Base-by-base conservation (phyloP, 1,140 invertebrate genomes). In the Copidosoma floridanum region DNA sequence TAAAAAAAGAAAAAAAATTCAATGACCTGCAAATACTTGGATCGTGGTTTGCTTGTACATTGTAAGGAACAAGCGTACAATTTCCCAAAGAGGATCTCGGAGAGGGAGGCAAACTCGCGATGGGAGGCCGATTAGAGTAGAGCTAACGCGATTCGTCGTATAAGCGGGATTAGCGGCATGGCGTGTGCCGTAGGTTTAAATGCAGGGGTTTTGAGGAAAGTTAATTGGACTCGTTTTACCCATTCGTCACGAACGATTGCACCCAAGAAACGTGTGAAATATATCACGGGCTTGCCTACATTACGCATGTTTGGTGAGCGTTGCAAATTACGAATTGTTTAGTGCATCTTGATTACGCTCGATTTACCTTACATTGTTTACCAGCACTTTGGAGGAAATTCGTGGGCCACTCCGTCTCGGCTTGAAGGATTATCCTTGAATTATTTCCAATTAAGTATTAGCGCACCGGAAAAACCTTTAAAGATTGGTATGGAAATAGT, bases 201-300 rank as follows among this genome's bases (percentile, higher is more conserved):
- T n/a, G n/a, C n/a, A n/a, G n/a, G n/a, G n/a, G n/a, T n/a, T n/a
- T n/a, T n/a, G n/a, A n/a, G 43, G 38, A 53, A 61, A 61, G 58
- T 61, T 61, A 54, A 61, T 61, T 61, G 55, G 59, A 20, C 59
- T 41, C 51, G 43, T 54, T 55, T 38, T 40, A 37, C 29, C 52
- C 52, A 50, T 37, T 61, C 59, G 52, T 61, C 52, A 35, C 59
- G 59, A 50, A 35, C 52, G 52, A 61, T 61, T 61, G 37, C 59
- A 16, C 24, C 27, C 20, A 24, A 55, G 59, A 52, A 61, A 55
- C 55, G 44, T 27, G 20, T 23, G 52, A 47, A 24, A 11, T 41
- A 46, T 46, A 51, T 53, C n/a, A 53, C 57, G 48, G 12, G 26
- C 26, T 32, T n/a, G 24, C 35, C 23, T 11, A 12, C 14, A n/a